Evolutionary conservation across 2,797 vertebrate species (phyloP).

Genomic region (Gouania willdenowi): DNA sequence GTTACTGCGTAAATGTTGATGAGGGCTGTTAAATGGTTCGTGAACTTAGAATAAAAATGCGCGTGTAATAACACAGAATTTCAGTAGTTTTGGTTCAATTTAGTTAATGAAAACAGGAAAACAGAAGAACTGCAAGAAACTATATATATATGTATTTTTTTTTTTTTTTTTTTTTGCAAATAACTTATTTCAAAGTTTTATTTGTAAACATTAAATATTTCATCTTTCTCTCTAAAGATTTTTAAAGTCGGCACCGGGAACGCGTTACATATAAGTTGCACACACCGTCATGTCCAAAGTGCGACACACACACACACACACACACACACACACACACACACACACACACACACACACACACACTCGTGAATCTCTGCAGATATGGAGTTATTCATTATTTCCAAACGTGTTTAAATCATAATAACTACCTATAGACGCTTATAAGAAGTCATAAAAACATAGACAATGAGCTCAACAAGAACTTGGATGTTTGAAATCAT

Average conservation of each 20-base stretch:
- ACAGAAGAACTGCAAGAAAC: too few species aligned
- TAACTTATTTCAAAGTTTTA: slow-evolving; percentile 83
- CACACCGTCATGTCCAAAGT: slow-evolving; percentile 85
- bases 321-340: slow-evolving; percentile 75
- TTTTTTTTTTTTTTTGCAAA: slow-evolving; percentile 58
- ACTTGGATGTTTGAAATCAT: slow-evolving; percentile 85
- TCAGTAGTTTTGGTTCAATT: too few species aligned
- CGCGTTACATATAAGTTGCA: slow-evolving; percentile 80
- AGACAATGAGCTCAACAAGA: slow-evolving; percentile 92
- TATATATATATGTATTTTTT: too few species aligned
- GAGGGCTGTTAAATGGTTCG: too few species aligned
- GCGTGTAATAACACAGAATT: too few species aligned
- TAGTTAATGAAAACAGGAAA: too few species aligned
- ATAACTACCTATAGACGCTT: slow-evolving; percentile 79
- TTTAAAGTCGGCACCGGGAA: slow-evolving; percentile 78
- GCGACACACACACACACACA: slow-evolving; percentile 72
- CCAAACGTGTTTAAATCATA: slow-evolving; percentile 77
- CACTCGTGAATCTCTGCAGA: slow-evolving; percentile 74
- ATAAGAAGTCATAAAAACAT: slow-evolving; percentile 81
- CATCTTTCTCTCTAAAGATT: slow-evolving; percentile 93
- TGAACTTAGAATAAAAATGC: too few species aligned
- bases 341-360: slow-evolving; percentile 73
- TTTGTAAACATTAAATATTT: slow-evolving; percentile 99
- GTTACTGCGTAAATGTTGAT: too few species aligned
- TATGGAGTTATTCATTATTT: slow-evolving; percentile 63